Conservation (phyloP, 2,888 invertebrate species). For the Tethea ocularis region DNA sequence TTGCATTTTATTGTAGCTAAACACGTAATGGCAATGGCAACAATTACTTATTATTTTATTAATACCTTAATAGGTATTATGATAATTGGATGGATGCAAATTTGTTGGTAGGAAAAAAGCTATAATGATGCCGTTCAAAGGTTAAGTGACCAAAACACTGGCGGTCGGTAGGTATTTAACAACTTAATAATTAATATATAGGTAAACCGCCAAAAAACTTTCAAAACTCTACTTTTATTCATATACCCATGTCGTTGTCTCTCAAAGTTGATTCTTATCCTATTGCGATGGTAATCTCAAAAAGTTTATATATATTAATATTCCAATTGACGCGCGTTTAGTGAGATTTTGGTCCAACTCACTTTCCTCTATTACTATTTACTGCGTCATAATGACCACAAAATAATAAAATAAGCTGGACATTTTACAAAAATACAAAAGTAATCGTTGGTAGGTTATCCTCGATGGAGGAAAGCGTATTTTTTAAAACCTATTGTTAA, state of each 20-base stretch:
- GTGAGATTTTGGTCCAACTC: constrained; percentile 68
- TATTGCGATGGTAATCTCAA: constrained; percentile 65
- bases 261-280: constrained; percentile 67
- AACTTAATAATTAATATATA: constrained; percentile 33
- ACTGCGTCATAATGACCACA: constrained; percentile 28
- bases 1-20: constrained; percentile 7
- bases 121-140: background rate
- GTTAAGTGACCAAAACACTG: background rate
- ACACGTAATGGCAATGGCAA: background rate
- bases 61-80: too few species aligned
- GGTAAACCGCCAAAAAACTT: constrained; percentile 58
- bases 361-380: constrained; percentile 58
- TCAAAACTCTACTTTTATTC: constrained; percentile 58
- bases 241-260: constrained; percentile 72
- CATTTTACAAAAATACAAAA: constrained; percentile 69
- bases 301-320: constrained; percentile 39
- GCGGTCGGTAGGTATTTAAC: constrained; percentile 26
- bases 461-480: constrained; percentile 66
- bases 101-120: background rate
- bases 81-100: constrained; percentile 1
- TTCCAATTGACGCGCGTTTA: constrained; percentile 70
- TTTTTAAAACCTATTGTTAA: constrained; percentile 79
- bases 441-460: constrained; percentile 63
- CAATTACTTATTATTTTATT: background rate
- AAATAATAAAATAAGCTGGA: constrained; percentile 63